These are phyloP conservation scores for Taxidea taxus DNA, from an alignment of 2,113 vertebrate genomes.

Conservation along the genomic window DNA sequence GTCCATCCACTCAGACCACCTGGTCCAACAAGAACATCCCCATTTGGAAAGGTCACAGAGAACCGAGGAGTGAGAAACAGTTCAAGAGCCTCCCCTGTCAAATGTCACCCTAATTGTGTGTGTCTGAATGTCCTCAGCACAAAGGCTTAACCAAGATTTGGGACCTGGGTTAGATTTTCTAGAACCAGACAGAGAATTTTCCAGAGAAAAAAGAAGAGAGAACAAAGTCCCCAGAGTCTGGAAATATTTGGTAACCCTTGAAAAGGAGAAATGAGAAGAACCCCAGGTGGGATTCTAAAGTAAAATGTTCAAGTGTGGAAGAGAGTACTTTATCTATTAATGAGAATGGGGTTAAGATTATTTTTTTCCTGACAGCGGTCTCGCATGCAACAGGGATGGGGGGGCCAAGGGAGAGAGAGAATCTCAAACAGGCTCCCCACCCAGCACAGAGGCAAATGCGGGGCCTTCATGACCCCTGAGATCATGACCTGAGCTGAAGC, in stretches of 20 bases:
- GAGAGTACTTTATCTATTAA: not conserved
- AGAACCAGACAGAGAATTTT: not conserved
- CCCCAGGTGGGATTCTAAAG: not conserved
- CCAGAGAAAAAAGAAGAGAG: not conserved
- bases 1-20: not conserved
- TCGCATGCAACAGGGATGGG: not conserved
- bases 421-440: not conserved
- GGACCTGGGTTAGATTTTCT: not conserved
- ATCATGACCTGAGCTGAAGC: not conserved
- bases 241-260: not conserved
- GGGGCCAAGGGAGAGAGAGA: not conserved
- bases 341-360: too few species aligned
- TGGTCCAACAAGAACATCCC: not conserved
- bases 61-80: not conserved
- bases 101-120: not conserved
- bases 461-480: not conserved
- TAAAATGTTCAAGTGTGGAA: not conserved
- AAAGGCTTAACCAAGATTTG: not conserved
- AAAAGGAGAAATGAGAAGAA: not conserved
- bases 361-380: not conserved
- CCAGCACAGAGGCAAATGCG: not conserved
- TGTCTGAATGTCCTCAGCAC: not conserved
- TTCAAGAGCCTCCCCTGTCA: accelerated
- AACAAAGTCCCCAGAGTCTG: not conserved
- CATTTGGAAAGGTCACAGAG: not conserved